Conservation (phyloP, 2,113 vertebrate genomes). For the Sphyrna mokarran region DNA sequence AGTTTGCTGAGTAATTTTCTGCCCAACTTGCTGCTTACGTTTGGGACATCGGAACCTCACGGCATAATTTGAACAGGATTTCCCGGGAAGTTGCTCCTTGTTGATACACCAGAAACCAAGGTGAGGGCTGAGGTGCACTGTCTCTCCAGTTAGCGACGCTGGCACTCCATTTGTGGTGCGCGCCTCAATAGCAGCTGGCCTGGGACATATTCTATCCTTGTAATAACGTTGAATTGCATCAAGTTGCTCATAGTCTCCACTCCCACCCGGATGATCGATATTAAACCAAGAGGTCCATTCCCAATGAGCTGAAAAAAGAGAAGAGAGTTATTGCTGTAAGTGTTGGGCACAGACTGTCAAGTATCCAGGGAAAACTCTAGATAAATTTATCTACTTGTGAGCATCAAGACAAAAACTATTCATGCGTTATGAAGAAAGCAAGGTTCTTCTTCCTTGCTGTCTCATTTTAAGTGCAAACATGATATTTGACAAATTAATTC, state of each 20-base stretch:
- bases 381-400: neutral
- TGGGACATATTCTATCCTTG: slow-evolving; percentile 61
- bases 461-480: neutral
- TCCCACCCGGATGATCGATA: slow-evolving; percentile 76
- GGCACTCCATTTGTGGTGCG: slow-evolving; percentile 75
- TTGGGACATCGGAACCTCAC: slow-evolving; percentile 69
- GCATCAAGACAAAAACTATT: neutral
- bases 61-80: slow-evolving; percentile 71
- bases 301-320: slow-evolving; percentile 53
- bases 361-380: too few relatives aligned
- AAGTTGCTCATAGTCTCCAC: slow-evolving; percentile 76
- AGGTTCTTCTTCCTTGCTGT: neutral
- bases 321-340: neutral
- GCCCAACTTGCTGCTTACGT: slow-evolving; percentile 52
- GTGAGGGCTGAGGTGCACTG: slow-evolving; percentile 60
- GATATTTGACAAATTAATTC: too few relatives aligned
- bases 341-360: neutral
- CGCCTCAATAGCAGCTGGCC: slow-evolving; percentile 66
- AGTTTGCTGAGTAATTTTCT: neutral
- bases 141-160: slow-evolving; percentile 65
- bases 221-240: slow-evolving; percentile 81
- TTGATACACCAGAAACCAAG: slow-evolving; percentile 85
- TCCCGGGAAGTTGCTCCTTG: slow-evolving; percentile 65
- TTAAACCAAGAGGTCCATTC: slow-evolving; percentile 86
- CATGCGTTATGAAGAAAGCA: neutral